A percentile compares a stretch with the other conserved stretches of the same genome.
Conservation (phyloP, 2,797 vertebrate genomes). For the Ara ararauna region DNA sequence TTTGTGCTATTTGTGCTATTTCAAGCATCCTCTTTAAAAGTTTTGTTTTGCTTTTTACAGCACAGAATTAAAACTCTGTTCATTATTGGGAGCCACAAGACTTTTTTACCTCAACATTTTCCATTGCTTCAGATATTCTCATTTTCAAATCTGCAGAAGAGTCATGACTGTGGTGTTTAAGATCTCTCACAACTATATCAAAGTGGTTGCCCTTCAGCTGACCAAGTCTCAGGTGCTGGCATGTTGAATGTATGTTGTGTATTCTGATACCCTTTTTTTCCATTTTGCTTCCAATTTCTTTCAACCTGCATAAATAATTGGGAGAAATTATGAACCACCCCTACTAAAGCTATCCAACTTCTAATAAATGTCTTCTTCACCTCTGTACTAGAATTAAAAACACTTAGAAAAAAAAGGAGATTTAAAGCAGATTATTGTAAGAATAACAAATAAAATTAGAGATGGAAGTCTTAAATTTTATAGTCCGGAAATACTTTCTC, state of each 20-base stretch:
- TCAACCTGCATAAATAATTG: constrained; percentile 79
- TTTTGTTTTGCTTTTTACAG: not conserved
- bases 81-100: not conserved
- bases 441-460: not conserved
- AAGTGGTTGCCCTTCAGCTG: constrained; percentile 93
- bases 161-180: constrained; percentile 77
- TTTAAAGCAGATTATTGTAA: not conserved
- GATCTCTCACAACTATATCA: constrained; percentile 87
- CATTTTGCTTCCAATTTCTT: constrained; percentile 80
- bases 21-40: not conserved
- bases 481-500: not conserved
- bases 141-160: constrained; percentile 68
- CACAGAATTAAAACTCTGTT: not conserved
- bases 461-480: not conserved
- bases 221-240: constrained; percentile 87
- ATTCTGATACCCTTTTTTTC: constrained; percentile 86
- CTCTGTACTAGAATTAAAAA: not conserved
- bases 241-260: constrained; percentile 79
- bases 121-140: constrained; percentile 86
- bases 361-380: not conserved
- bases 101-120: constrained; percentile 86
- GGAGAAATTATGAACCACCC: not conserved
- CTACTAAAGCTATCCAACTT: not conserved
- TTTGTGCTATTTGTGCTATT: not conserved
- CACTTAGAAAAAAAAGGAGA: not conserved